Conservation (phyloP, 2,797 vertebrate genomes). For the Naso thynnoides region DNA sequence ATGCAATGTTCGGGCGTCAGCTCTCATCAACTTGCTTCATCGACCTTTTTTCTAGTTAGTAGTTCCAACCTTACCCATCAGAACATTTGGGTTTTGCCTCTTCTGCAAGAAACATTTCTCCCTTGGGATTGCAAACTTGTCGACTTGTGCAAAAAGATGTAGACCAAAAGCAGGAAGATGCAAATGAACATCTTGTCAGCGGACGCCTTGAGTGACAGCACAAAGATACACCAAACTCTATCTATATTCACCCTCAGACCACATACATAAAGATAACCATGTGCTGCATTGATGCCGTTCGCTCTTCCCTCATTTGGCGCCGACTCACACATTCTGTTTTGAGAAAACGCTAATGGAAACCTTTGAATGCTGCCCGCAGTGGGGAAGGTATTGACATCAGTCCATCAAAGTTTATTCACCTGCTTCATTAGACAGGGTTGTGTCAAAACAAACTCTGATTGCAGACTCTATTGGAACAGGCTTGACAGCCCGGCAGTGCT, state of each 20-base stretch:
- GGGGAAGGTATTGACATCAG: conserved; percentile 47
- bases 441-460: conserved; percentile 66
- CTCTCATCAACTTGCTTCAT: neutral
- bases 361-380: conserved; percentile 33
- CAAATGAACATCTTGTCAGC: conserved; percentile 35
- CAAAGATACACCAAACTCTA: conserved; percentile 16
- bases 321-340: conserved; percentile 37
- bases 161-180: conserved; percentile 50
- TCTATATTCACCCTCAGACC: conserved; percentile 33
- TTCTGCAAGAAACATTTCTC: conserved; percentile 22
- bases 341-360: conserved; percentile 32
- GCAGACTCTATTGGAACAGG: conserved; percentile 50
- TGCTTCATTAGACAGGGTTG: conserved; percentile 56
- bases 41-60: neutral
- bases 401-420: conserved; percentile 60
- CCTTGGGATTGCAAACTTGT: conserved; percentile 12
- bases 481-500: conserved; percentile 36
- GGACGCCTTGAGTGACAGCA: conserved; percentile 48
- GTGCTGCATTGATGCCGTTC: conserved; percentile 5
- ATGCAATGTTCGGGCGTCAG: neutral
- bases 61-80: conserved; percentile 34
- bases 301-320: conserved; percentile 23
- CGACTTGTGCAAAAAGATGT: conserved; percentile 23
- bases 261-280: conserved; percentile 11
- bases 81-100: conserved; percentile 37